Base-by-base conservation (phyloP, 64 coral and sea anemone species). In the Actinia tenebrosa region DNA sequence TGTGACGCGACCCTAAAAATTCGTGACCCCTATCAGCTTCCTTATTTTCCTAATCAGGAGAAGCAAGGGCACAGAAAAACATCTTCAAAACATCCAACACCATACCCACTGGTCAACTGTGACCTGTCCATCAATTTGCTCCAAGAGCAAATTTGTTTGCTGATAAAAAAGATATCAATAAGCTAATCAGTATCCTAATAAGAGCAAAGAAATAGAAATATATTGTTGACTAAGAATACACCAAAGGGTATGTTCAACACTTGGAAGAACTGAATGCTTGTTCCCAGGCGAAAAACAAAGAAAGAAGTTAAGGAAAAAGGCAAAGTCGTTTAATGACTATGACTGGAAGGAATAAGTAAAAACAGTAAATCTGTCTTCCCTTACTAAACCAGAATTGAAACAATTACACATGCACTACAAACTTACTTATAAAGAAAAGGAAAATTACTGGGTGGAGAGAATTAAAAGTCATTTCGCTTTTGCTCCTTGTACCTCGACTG, bases 101-200 rank as follows among this genome's bases (percentile, higher is more conserved):
- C 61, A 80, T 56, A 80, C 45, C 77, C 7, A 82, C 7, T 43
- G 80, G 42, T 82, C 8, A 82, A 82, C 27, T 42, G 44, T 10
- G 3, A 54, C 80, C 80, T 47, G 42, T 72, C 15, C 23, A 82
- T 82, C 43, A 82, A 1, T 82, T 43, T 82, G 43, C 50, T 10
- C 80, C 80, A 45, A 58, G 88, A 84, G 80, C 88, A 10, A 47
- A 89, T 26, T 56, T 84, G 59, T 89, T 89, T 84, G 13, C 80
- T 72, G 9, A 72, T 43, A 78, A 78, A 23, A 78, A 78, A 16
- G 75, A 17, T 1, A 78, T 78, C 18, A 30, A 78, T 78, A 30
- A 78, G 30, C 43, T 78, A 43, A 30, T 30, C 2, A 7, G 16
- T 37, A 37, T 37, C 30, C 30, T 37, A 37, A 37, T 37, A 37